A percentile compares a stretch with the other conserved stretches of the same genome.
Conservation (phyloP, 2,797 vertebrate genomes). For the Ctenopoma kingsleyae region DNA sequence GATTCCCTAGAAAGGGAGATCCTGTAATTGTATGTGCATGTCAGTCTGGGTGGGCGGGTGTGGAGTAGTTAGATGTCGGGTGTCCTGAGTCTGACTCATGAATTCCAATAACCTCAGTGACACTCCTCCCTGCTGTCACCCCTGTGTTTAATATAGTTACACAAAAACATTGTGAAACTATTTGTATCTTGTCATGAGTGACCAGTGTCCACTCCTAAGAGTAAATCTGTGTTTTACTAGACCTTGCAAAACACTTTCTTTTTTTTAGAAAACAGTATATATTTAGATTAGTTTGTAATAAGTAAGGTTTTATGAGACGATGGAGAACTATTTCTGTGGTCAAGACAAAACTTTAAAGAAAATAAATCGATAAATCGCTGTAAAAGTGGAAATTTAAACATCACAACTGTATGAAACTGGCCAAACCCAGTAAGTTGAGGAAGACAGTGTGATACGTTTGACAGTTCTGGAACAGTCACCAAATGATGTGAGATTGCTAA, state of each 20-base stretch:
- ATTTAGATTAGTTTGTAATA: slow-evolving; percentile 1
- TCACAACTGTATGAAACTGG: too few species aligned
- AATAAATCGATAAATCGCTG: too few species aligned
- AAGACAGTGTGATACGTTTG: too few species aligned
- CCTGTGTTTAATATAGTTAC: slow-evolving; percentile 21
- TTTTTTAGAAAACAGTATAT: not conserved
- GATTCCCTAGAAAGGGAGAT: slow-evolving; percentile 77
- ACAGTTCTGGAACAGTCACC: too few species aligned
- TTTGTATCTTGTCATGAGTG: slow-evolving; percentile 25
- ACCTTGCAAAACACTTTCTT: too few species aligned
- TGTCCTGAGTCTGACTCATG: slow-evolving; percentile 71
- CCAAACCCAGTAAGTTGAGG: too few species aligned
- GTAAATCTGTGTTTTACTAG: slow-evolving; percentile 6
- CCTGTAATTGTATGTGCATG: slow-evolving; percentile 71
- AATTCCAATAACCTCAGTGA: slow-evolving; percentile 64
- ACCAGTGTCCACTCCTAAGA: not conserved
- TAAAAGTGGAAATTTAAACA: too few species aligned
- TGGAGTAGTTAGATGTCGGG: slow-evolving; percentile 37
- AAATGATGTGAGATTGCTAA: too few species aligned
- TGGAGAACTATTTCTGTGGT: not conserved
- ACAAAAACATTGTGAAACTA: slow-evolving; percentile 34
- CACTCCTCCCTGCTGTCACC: slow-evolving; percentile 50
- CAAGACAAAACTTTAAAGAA: too few species aligned
- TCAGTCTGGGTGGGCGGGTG: slow-evolving; percentile 41
- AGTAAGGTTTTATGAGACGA: not conserved